phyloP scores from a whole-genome alignment of 2,888 invertebrate species.

The Pogonocherus hispidulus region DNA sequence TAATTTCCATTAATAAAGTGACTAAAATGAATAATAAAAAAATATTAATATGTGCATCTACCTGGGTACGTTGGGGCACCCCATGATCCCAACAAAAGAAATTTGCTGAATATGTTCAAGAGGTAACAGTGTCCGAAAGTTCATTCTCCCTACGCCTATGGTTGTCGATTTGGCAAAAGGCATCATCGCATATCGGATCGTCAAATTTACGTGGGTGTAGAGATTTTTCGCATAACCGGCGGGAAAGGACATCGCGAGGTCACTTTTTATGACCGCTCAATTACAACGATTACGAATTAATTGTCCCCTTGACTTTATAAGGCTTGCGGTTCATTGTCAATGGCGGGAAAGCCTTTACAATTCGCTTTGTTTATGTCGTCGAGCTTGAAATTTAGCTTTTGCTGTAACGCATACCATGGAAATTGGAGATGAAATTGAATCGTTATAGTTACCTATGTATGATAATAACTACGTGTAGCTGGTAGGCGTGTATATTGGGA shows the following conservation, averaged over 20 bases:
- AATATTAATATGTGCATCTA: too few relatives aligned
- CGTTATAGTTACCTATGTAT: too few relatives aligned
- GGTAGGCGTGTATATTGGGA: too few relatives aligned
- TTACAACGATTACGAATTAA: constrained; percentile 22
- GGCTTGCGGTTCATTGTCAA: constrained; percentile 34
- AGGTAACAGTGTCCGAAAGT: neutral
- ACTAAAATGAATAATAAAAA: too few relatives aligned
- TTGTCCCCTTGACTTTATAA: constrained; percentile 30
- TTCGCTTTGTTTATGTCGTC: constrained; percentile 9
- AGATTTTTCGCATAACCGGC: constrained; percentile 14
- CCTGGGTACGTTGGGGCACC: too few relatives aligned
- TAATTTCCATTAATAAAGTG: too few relatives aligned
- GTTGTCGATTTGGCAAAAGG: constrained; percentile 1
- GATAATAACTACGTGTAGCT: too few relatives aligned
- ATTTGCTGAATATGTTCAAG: too few relatives aligned
- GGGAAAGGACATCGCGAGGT: constrained; percentile 25
- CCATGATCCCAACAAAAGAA: too few relatives aligned
- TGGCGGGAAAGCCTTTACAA: constrained; percentile 23
- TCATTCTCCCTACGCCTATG: neutral
- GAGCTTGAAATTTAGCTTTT: constrained; percentile 1
- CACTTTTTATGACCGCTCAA: constrained; percentile 25
- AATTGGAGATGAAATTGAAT: too few relatives aligned
- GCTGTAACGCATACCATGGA: neutral
- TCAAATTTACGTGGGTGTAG: constrained; percentile 5
- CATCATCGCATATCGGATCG: neutral